Evolutionary conservation across 2,797 vertebrate genomes (phyloP), one percentile per base, ranked within the genome.

Genomic region (Myotis myotis): DNA sequence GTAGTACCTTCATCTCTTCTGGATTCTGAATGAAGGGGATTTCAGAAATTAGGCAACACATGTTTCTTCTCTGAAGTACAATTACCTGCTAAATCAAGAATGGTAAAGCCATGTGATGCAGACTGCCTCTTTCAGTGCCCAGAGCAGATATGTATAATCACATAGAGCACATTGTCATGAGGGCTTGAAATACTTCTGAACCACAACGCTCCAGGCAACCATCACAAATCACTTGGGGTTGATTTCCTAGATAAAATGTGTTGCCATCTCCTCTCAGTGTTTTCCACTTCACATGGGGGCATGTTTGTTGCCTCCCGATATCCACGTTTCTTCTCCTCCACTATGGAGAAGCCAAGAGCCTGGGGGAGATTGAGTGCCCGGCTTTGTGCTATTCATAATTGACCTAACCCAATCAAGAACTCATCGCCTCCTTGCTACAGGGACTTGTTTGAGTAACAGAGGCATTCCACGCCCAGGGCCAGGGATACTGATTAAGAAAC

Each of bases 1-100:
- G 47, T 78, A 17, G 53, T 78, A 17, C 3, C n/a, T 92, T 89
- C 22, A 30, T 57, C 22, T 74, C n/a, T 92, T 83, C n/a, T 11
- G 3, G 22, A 75, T 90, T 96, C 60, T 41, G 17, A 95, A 66
- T 36, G 9, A 88, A 78, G 5, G 19, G n/a, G 11, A 91, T 12
- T 55, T 86, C 17, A 83, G 47, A 75, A 66, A 75, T 51, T 30
- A 8, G 4, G 20, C 30, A 72, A 49, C 11, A 30, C 2, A 5
- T 22, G 16, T 88, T 57, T 74, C 33, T 87, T 51, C 22, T 25
- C 62, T 71, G 85, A 44, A 75, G 82, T 33, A 57, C 38, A 33
- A 38, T 41, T 87, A 92, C 49, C 22, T 75, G 25, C 1, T 49
- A 66, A 66, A 41, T 74, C 17, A 74, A 68, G 47, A 88, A 64